Percentiles rank a stretch among this genome's conserved stretches.
These are phyloP conservation scores for Drosophila burlai DNA, from an alignment of 1,140 invertebrate genomes.

Conservation along the genomic window DNA sequence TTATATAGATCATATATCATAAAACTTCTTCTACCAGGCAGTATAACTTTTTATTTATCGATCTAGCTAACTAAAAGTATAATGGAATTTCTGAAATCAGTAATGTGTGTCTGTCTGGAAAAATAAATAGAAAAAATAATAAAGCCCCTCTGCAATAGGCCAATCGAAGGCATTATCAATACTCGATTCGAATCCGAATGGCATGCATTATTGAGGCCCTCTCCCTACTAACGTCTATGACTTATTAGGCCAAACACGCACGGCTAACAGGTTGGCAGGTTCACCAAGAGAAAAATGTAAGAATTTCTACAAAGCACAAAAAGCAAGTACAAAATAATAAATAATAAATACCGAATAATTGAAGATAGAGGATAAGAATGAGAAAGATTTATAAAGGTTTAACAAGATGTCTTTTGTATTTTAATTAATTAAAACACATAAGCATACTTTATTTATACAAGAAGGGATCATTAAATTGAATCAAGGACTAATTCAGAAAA, in stretches of 20 bases:
- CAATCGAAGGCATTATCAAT: slow-evolving; percentile 69
- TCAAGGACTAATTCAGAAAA: neutral
- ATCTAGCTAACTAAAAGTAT: slow-evolving; percentile 14
- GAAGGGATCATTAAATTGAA: neutral
- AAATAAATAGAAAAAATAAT: slow-evolving; percentile 38
- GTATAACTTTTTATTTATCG: slow-evolving; percentile 5
- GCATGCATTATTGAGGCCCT: slow-evolving; percentile 44
- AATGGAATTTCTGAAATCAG: slow-evolving; percentile 16
- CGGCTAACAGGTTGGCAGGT: slow-evolving; percentile 70
- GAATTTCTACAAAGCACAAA: neutral
- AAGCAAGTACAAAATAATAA: too few relatives aligned
- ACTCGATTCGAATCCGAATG: slow-evolving; percentile 48
- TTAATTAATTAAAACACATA: neutral
- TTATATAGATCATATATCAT: too few relatives aligned
- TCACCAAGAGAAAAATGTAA: slow-evolving; percentile 5
- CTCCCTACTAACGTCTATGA: slow-evolving; percentile 27
- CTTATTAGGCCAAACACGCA: slow-evolving; percentile 70
- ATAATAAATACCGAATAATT: neutral
- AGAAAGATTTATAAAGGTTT: too few relatives aligned
- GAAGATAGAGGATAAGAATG: neutral
- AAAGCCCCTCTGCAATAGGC: slow-evolving; percentile 36
- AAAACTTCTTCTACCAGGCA: too few relatives aligned
- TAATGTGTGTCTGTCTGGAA: slow-evolving; percentile 31
- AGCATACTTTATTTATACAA: neutral
- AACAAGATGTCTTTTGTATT: too few relatives aligned